A percentile compares a stretch with the other conserved stretches of the same genome.
Conservation (phyloP, 2,113 vertebrate genomes). For the Stercorarius parasiticus region DNA sequence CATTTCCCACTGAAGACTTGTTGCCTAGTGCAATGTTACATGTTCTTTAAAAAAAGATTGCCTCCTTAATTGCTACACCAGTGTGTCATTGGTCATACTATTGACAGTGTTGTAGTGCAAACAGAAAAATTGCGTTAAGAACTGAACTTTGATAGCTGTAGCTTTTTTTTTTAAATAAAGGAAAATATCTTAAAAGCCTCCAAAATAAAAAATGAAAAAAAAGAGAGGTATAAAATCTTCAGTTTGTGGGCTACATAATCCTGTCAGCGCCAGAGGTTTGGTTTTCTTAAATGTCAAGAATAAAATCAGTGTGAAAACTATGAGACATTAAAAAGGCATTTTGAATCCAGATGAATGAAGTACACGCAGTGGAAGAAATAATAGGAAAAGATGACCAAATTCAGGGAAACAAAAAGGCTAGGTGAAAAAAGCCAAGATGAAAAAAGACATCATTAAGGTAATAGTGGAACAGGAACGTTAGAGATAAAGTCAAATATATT, state of each 20-base stretch:
- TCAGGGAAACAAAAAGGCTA: neutral
- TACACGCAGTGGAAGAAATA: neutral
- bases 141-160: neutral
- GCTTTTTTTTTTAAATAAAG: neutral
- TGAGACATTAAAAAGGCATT: neutral
- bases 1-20: neutral
- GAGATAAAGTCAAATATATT: neutral
- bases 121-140: neutral
- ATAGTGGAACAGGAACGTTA: neutral
- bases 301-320: neutral
- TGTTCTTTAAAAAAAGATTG: neutral
- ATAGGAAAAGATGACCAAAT: neutral
- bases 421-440: neutral
- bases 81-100: neutral
- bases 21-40: neutral
- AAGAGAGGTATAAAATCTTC: neutral
- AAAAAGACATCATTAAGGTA: neutral
- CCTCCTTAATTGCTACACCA: neutral
- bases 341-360: neutral
- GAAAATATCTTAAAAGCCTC: neutral
- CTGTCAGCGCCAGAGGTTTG: neutral
- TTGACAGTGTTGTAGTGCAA: neutral
- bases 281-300: neutral
- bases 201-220: neutral
- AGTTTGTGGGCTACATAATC: neutral